phyloP scores from a whole-genome alignment of 2,113 vertebrate species.

The Laterallus jamaicensis region DNA sequence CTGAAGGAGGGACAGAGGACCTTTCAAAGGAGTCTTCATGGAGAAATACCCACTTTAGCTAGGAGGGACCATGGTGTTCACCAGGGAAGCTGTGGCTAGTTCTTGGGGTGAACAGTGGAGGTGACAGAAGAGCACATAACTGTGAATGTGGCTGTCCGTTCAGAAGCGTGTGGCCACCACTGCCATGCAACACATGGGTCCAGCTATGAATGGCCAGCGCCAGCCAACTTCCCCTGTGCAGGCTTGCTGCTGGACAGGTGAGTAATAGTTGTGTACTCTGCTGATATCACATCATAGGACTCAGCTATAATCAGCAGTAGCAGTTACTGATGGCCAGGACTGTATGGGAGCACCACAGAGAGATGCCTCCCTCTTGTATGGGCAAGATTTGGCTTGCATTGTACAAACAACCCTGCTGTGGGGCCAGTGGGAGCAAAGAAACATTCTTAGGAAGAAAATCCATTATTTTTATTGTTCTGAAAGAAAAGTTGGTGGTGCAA shows the following conservation, averaged over 20 bases:
- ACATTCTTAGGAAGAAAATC: not conserved
- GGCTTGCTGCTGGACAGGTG: not conserved
- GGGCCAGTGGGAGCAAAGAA: not conserved
- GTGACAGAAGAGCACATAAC: not conserved
- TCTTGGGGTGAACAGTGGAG: not conserved
- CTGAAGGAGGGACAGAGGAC: not conserved
- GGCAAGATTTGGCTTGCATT: not conserved
- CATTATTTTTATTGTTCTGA: not conserved
- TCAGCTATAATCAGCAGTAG: not conserved
- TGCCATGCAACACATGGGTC: not conserved
- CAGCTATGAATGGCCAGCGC: accelerated
- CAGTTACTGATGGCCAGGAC: not conserved
- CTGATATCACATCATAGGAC: not conserved
- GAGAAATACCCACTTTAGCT: not conserved
- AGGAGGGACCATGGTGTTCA: not conserved
- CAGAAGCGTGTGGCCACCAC: not conserved
- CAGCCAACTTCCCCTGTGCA: not conserved
- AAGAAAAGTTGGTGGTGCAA: not conserved
- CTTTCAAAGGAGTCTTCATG: not conserved
- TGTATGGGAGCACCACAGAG: not conserved
- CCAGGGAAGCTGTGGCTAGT: not conserved
- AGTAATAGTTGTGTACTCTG: not conserved
- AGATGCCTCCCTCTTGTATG: not conserved
- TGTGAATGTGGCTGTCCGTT: not conserved
- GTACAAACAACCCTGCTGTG: not conserved